These are phyloP conservation scores for Tiphia femorata DNA, from an alignment of 2,888 invertebrate species.

Conservation along the genomic window DNA sequence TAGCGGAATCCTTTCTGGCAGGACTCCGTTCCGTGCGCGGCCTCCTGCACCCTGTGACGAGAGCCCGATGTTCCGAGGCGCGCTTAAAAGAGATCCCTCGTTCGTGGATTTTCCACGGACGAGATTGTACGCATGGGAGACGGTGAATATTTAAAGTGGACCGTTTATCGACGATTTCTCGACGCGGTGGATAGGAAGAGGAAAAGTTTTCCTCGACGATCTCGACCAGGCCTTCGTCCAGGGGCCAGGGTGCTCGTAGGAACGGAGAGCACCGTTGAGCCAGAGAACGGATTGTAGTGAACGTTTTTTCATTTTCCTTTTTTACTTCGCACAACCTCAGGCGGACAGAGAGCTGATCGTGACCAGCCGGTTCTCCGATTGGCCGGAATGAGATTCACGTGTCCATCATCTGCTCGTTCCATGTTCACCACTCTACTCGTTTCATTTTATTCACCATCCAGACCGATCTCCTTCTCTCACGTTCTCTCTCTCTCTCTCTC, in stretches of 20 bases:
- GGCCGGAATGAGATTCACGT: slow-evolving; percentile 44
- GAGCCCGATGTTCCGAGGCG: too few species aligned
- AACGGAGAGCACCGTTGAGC: slow-evolving; percentile 36
- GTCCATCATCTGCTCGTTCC: slow-evolving; percentile 24
- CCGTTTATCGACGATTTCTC: too few species aligned
- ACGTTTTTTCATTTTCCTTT: slow-evolving; percentile 40
- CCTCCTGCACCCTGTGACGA: too few species aligned
- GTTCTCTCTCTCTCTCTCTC: neutral
- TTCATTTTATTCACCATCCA: slow-evolving; percentile 1
- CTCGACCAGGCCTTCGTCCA: too few species aligned
- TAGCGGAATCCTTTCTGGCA: slow-evolving; percentile 35
- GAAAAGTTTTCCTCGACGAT: neutral
- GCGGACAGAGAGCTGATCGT: slow-evolving; percentile 56
- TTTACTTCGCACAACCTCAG: slow-evolving; percentile 26
- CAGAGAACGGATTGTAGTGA: slow-evolving; percentile 49
- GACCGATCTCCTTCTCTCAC: neutral
- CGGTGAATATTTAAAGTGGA: too few species aligned
- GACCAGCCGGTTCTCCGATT: slow-evolving; percentile 57
- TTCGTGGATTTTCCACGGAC: too few species aligned
- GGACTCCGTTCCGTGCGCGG: slow-evolving; percentile 39
- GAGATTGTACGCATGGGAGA: too few species aligned
- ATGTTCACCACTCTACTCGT: neutral
- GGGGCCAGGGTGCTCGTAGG: too few species aligned
- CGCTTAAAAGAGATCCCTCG: too few species aligned
- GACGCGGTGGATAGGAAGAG: too few species aligned